Evolutionary conservation across 1,140 invertebrate species (phyloP).

Genomic region (Polypedilum vanderplanki): DNA sequence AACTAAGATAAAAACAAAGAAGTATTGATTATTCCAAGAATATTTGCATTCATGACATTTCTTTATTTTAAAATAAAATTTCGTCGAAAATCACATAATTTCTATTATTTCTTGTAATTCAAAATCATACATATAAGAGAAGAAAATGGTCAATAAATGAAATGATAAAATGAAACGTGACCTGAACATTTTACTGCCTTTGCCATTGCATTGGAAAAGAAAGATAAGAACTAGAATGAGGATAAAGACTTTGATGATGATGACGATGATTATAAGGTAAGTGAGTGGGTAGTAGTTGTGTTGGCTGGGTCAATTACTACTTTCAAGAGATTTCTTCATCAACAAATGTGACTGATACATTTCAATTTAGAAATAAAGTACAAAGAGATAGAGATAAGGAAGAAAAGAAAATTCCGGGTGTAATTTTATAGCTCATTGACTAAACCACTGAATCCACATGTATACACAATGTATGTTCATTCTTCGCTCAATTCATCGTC

Average conservation of each 20-base stretch:
- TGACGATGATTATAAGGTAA: constrained; percentile 1
- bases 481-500: neutral
- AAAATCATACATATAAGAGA: neutral
- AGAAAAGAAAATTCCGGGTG: neutral
- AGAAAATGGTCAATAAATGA: constrained; percentile 24
- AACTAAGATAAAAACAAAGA: too few species aligned
- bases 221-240: neutral
- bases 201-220: neutral
- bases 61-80: too few species aligned
- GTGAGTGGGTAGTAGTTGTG: neutral
- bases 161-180: constrained; percentile 26
- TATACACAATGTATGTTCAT: neutral
- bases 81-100: too few species aligned
- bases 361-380: neutral
- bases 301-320: neutral
- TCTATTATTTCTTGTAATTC: too few species aligned
- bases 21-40: too few species aligned
- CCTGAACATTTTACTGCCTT: constrained; percentile 16
- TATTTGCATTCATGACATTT: too few species aligned
- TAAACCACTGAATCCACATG: constrained; percentile 13
- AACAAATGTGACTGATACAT: neutral
- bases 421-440: constrained; percentile 25
- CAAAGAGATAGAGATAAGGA: neutral
- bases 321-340: neutral
- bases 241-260: neutral